These are phyloP conservation scores for Diarsia dahlii DNA, from an alignment of 2,888 invertebrate species.

Conservation along the genomic window DNA sequence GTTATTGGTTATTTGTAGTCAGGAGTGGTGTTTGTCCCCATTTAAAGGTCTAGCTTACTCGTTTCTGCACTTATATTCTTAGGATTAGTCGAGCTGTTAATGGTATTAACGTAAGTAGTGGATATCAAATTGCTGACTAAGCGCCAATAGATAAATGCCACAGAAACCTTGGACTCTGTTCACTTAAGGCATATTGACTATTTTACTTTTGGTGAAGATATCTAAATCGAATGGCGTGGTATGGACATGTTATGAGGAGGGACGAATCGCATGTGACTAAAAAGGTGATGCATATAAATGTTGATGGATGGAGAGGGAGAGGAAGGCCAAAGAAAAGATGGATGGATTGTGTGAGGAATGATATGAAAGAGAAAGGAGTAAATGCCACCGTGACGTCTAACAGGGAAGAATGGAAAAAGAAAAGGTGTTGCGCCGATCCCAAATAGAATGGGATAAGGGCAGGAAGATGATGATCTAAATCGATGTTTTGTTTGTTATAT, in stretches of 20 bases:
- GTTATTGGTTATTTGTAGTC: slow-evolving; percentile 22
- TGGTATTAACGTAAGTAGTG: slow-evolving; percentile 14
- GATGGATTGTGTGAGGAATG: too few species aligned
- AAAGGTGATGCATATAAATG: too few species aligned
- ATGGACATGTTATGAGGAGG: too few species aligned
- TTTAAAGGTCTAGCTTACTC: slow-evolving; percentile 34
- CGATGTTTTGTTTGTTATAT: slow-evolving; percentile 3
- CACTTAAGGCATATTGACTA: slow-evolving; percentile 11
- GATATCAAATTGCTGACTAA: slow-evolving; percentile 30
- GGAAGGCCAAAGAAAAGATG: too few species aligned
- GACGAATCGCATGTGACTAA: too few species aligned
- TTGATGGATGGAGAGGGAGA: too few species aligned
- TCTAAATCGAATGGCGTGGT: background rate
- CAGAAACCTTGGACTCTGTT: slow-evolving; percentile 1
- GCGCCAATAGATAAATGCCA: slow-evolving; percentile 10
- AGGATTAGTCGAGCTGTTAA: slow-evolving; percentile 20
- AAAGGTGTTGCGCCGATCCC: too few species aligned
- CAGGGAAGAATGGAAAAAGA: too few species aligned
- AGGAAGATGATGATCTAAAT: background rate
- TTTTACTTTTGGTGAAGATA: background rate
- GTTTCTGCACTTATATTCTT: slow-evolving; percentile 26
- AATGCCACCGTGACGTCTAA: too few species aligned
- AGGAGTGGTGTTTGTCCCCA: slow-evolving; percentile 5
- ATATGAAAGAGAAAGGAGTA: too few species aligned
- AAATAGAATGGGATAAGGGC: too few species aligned